phyloP scores from a whole-genome alignment of 2,797 vertebrate genomes.

The Poecilia gillii region DNA sequence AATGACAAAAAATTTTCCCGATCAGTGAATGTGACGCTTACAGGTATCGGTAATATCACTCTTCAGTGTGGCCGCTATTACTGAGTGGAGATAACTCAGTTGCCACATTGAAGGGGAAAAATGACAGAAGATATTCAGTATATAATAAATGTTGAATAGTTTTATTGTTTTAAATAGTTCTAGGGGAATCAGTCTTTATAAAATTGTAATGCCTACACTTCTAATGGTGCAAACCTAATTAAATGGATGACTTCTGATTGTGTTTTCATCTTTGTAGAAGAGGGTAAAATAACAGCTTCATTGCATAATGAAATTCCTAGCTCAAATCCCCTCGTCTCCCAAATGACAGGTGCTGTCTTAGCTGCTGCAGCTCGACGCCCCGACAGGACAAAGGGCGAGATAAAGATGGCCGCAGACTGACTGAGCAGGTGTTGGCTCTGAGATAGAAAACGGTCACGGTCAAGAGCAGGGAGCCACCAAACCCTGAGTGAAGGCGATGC shows the following conservation, averaged over 20 bases:
- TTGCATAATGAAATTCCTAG: slow-evolving; percentile 28
- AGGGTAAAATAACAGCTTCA: slow-evolving; percentile 37
- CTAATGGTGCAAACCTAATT: background rate
- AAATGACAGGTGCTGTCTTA: slow-evolving; percentile 66
- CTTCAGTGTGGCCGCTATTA: no score
- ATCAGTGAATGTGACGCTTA: background rate
- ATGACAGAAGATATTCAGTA: background rate
- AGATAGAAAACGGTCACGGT: slow-evolving; percentile 56
- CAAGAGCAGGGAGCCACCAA: slow-evolving; percentile 52
- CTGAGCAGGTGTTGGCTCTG: slow-evolving; percentile 61
- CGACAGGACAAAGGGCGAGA: slow-evolving; percentile 31
- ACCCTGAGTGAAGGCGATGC: slow-evolving; percentile 32
- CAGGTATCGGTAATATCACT: no score
- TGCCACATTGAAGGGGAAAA: no score
- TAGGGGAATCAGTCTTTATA: background rate
- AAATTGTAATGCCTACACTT: background rate
- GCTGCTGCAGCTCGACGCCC: slow-evolving; percentile 19
- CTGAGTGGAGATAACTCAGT: no score
- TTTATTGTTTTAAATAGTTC: background rate
- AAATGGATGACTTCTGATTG: slow-evolving; percentile 24
- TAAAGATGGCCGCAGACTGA: slow-evolving; percentile 38
- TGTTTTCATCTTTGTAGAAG: slow-evolving; percentile 36
- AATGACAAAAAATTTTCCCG: no score
- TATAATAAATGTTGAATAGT: background rate
- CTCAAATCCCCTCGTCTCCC: slow-evolving; percentile 48